These are phyloP conservation scores for Acholoe squamosa DNA, from an alignment of 2,888 invertebrate species.

Conservation along the genomic window DNA sequence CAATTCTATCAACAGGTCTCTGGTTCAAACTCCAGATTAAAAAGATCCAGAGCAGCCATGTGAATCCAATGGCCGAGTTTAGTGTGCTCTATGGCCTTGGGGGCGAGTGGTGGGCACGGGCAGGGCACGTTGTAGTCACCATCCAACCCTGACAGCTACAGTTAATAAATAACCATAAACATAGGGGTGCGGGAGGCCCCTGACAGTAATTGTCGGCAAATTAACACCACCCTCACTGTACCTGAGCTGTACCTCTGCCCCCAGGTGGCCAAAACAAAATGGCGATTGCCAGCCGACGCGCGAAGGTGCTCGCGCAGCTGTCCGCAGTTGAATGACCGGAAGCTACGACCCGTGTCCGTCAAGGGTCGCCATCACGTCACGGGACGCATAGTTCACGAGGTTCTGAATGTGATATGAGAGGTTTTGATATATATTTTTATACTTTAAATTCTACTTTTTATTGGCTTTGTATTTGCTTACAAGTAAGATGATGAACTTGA, in stretches of 20 bases:
- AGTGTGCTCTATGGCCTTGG: not conserved
- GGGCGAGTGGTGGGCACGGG: not conserved
- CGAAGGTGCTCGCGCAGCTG: not conserved
- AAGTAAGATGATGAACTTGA: no score
- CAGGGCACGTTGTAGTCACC: not conserved
- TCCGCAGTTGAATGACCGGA: not conserved
- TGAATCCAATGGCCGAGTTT: not conserved
- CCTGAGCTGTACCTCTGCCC: not conserved
- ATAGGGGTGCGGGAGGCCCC: not conserved
- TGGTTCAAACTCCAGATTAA: not conserved
- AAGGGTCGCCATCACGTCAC: not conserved
- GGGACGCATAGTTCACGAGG: not conserved
- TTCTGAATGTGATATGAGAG: no score
- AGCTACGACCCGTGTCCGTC: not conserved
- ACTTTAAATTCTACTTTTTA: no score
- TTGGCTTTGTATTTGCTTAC: no score
- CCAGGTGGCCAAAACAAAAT: slow-evolving; percentile 21
- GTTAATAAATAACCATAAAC: not conserved
- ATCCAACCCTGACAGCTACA: not conserved
- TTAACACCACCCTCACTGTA: not conserved
- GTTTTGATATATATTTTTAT: no score
- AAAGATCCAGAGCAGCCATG: not conserved
- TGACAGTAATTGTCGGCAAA: not conserved
- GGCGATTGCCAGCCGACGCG: not conserved
- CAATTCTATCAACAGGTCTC: not conserved